These are phyloP conservation scores for Phocides pigmalion DNA, from an alignment of 1,140 invertebrate species.

Conservation along the genomic window DNA sequence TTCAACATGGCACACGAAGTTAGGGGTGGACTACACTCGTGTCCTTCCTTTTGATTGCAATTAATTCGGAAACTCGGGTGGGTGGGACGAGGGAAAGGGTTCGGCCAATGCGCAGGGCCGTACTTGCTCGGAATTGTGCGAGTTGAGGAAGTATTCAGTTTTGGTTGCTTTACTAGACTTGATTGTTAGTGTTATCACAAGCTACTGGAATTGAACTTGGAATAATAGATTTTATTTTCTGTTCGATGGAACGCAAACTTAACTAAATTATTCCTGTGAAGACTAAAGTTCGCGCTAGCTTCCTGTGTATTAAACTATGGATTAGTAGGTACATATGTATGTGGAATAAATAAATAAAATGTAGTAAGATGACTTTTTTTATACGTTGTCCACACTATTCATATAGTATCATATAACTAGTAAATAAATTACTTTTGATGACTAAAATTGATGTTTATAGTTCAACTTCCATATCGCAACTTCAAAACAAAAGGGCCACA, in stretches of 20 bases:
- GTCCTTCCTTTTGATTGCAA: constrained; percentile 84
- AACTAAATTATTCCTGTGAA: constrained; percentile 15
- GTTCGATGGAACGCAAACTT: constrained; percentile 17
- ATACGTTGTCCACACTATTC: no score
- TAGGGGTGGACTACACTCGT: constrained; percentile 79
- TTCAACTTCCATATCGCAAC: no score
- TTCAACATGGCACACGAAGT: constrained; percentile 74
- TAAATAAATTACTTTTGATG: no score
- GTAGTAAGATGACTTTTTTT: no score
- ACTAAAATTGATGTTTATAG: no score
- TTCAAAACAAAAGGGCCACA: no score
- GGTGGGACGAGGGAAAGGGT: constrained; percentile 52
- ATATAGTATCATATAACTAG: no score
- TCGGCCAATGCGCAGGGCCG: constrained; percentile 74
- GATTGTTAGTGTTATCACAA: constrained; percentile 29
- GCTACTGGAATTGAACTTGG: constrained; percentile 29
- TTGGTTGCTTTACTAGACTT: constrained; percentile 45
- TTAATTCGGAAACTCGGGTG: constrained; percentile 77
- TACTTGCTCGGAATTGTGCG: constrained; percentile 60
- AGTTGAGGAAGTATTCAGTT: constrained; percentile 58
- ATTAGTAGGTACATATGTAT: no score
- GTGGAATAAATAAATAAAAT: no score
- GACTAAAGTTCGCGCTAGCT: not conserved
- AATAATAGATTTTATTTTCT: constrained; percentile 34
- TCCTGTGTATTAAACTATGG: no score